A percentile compares a stretch with the other conserved stretches of the same genome.
These are phyloP conservation scores for Trachelipus rathkii DNA, from an alignment of 1,140 invertebrate species.

Conservation along the genomic window DNA sequence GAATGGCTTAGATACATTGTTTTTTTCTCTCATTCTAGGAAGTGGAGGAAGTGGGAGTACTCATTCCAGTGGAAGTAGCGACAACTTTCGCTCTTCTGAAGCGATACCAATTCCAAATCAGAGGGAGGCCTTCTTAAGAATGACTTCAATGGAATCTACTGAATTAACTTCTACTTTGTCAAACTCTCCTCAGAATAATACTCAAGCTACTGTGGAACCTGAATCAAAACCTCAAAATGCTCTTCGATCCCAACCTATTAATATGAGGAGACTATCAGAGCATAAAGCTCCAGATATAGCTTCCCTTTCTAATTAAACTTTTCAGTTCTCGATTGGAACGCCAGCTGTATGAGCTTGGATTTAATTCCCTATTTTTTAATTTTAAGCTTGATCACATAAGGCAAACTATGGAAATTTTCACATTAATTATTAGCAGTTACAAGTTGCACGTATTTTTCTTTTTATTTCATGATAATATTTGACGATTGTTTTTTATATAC, in stretches of 20 bases:
- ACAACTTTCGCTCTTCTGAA: slow-evolving; percentile 29
- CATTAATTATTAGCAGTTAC: too few species aligned
- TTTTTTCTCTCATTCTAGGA: not conserved
- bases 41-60: slow-evolving; percentile 33
- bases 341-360: too few species aligned
- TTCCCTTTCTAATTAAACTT: slow-evolving; percentile 42
- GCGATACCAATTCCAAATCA: slow-evolving; percentile 66
- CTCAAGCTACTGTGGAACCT: too few species aligned
- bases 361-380: too few species aligned
- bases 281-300: slow-evolving; percentile 35
- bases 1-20: too few species aligned
- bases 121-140: slow-evolving; percentile 56
- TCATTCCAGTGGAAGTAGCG: slow-evolving; percentile 36
- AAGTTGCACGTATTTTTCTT: too few species aligned
- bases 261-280: slow-evolving; percentile 36
- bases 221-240: not conserved
- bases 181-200: not conserved
- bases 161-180: slow-evolving; percentile 27
- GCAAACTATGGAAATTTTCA: too few species aligned
- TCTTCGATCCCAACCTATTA: slow-evolving; percentile 37
- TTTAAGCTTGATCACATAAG: too few species aligned
- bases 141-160: slow-evolving; percentile 42
- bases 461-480: too few species aligned
- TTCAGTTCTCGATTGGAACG: slow-evolving; percentile 55
- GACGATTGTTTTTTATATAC: too few species aligned